These are phyloP conservation scores for Cylindroiulus punctatus DNA, from an alignment of 2,888 invertebrate species.

Conservation along the genomic window DNA sequence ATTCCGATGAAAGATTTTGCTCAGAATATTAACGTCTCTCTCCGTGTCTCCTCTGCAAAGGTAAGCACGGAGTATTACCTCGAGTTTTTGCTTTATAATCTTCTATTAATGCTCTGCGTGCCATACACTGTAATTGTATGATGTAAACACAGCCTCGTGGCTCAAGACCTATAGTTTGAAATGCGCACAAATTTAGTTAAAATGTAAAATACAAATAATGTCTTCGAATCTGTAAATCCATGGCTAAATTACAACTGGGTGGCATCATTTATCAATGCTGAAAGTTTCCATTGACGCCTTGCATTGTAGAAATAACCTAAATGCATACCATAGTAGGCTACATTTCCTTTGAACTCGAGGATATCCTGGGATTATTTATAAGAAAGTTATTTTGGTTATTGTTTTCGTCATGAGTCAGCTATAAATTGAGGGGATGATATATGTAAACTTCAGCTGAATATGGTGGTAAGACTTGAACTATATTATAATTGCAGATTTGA, in stretches of 20 bases:
- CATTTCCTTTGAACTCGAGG: neutral
- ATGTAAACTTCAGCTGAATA: too few species aligned
- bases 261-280: too few species aligned
- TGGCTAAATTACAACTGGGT: too few species aligned
- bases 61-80: neutral
- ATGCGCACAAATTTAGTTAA: neutral
- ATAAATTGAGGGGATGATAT: neutral
- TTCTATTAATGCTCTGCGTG: too few species aligned
- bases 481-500: too few species aligned
- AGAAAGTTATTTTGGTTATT: neutral
- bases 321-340: neutral
- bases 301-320: too few species aligned
- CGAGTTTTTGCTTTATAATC: neutral
- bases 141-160: neutral
- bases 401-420: neutral
- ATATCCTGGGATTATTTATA: neutral
- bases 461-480: too few species aligned
- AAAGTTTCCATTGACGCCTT: neutral
- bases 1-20: neutral
- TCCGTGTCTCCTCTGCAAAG: neutral
- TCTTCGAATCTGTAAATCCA: too few species aligned
- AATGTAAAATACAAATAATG: neutral
- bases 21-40: neutral
- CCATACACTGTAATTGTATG: neutral
- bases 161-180: neutral